A percentile compares a stretch with the other conserved stretches of the same genome.
Evolutionary conservation across 2,113 vertebrate genomes (phyloP).

Genomic region (Pungitius pungitius): DNA sequence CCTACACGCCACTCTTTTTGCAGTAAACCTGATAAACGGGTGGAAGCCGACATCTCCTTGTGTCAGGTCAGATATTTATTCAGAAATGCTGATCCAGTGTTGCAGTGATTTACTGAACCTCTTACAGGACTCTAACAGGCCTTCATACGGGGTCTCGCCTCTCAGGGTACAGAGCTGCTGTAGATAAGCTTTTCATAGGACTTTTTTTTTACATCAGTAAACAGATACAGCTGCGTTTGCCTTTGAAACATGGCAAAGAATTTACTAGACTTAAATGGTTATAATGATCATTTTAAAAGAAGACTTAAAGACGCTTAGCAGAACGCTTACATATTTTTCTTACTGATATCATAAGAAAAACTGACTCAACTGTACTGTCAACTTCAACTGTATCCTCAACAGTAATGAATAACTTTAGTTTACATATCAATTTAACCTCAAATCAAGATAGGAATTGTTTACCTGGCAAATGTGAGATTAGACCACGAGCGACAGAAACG

Average conservation of each 20-base stretch:
- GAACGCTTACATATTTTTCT: too few relatives aligned
- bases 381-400: slow-evolving; percentile 18
- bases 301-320: slow-evolving; percentile 22
- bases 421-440: slow-evolving; percentile 57
- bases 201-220: slow-evolving; percentile 41
- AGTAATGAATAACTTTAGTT: slow-evolving; percentile 49
- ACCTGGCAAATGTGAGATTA: slow-evolving; percentile 57
- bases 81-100: slow-evolving; percentile 34
- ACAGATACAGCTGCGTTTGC: slow-evolving; percentile 37
- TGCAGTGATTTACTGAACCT: slow-evolving; percentile 43
- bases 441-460: slow-evolving; percentile 57
- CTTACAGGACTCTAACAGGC: slow-evolving; percentile 4
- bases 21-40: slow-evolving; percentile 57
- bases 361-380: too few relatives aligned
- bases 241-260: slow-evolving; percentile 7
- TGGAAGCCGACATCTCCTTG: slow-evolving; percentile 6
- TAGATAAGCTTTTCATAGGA: slow-evolving; percentile 32
- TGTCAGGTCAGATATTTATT: slow-evolving; percentile 43
- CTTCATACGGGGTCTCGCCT: slow-evolving; percentile 4
- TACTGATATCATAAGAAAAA: slow-evolving; percentile 28
- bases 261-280: slow-evolving; percentile 35
- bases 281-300: slow-evolving; percentile 19
- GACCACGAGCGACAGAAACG: slow-evolving; percentile 43
- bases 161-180: slow-evolving; percentile 2
- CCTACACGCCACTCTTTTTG: slow-evolving; percentile 47